phyloP scores from a whole-genome alignment of 2,113 vertebrate species.

The Papio anubis region DNA sequence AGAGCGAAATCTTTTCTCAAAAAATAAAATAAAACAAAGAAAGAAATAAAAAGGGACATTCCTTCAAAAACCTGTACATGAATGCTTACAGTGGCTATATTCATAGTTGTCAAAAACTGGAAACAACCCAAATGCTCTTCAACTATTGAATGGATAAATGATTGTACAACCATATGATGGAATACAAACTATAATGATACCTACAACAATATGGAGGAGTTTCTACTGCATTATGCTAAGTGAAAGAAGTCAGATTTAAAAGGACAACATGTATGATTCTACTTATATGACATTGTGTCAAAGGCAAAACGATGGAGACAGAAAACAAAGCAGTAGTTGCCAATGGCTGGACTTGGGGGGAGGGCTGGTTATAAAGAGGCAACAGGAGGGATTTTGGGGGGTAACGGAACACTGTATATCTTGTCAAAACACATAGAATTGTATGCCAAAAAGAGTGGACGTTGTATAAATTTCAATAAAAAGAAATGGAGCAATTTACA shows the following conservation, averaged over 20 bases:
- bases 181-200: not conserved
- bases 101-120: not conserved
- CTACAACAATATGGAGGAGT: not conserved
- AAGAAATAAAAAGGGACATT: not conserved
- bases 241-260: conserved; percentile 15
- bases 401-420: not conserved
- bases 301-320: not conserved
- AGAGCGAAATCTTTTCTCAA: not conserved
- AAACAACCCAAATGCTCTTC: not conserved
- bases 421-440: conserved; percentile 10
- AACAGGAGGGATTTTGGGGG: not conserved
- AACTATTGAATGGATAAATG: not conserved
- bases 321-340: not conserved
- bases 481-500: not conserved
- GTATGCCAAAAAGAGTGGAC: not conserved
- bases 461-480: not conserved
- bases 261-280: not conserved
- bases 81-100: not conserved
- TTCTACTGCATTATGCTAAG: not conserved
- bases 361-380: not conserved
- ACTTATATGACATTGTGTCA: not conserved
- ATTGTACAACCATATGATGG: not conserved
- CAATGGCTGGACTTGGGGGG: not conserved
- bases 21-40: not conserved
- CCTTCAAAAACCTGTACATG: not conserved